Evolutionary conservation across 2,113 vertebrate genomes (phyloP).

Genomic region (Crocuta crocuta): DNA sequence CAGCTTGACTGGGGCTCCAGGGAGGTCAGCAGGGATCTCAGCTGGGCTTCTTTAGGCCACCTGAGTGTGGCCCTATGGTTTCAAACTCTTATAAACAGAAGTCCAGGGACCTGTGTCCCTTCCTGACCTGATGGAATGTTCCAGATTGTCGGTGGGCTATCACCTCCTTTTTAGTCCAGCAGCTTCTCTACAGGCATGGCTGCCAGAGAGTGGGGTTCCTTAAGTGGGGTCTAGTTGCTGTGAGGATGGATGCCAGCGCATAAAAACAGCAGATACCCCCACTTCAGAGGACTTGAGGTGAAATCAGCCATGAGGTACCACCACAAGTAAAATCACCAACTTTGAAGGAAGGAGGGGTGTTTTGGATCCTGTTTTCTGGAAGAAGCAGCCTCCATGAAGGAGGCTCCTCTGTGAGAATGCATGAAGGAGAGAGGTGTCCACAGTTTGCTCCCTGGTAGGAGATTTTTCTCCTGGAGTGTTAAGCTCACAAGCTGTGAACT

Average conservation of each 20-base stretch:
- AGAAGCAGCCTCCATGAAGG: not conserved
- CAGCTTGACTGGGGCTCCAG: not conserved
- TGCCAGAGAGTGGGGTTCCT: too few relatives aligned
- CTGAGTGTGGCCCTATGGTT: too few relatives aligned
- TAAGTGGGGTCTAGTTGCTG: not conserved
- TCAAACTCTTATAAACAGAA: not conserved
- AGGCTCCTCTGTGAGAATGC: not conserved
- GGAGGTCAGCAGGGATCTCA: not conserved
- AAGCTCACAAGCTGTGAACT: not conserved
- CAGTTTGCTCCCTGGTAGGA: not conserved
- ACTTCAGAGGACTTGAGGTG: not conserved
- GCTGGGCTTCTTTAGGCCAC: not conserved
- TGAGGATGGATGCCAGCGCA: not conserved
- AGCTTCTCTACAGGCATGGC: not conserved
- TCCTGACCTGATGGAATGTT: not conserved
- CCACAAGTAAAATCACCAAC: not conserved
- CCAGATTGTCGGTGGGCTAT: not conserved
- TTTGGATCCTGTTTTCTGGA: not conserved
- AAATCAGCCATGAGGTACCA: not conserved
- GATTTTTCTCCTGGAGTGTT: not conserved
- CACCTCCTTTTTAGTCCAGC: not conserved
- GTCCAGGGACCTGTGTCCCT: not conserved
- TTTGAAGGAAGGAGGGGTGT: not conserved
- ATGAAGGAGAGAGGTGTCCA: not conserved
- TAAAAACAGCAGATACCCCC: not conserved